A percentile compares a stretch with the other conserved stretches of the same genome.
phyloP scores from a whole-genome alignment of 2,797 vertebrate genomes.

The Echeneis naucrates region DNA sequence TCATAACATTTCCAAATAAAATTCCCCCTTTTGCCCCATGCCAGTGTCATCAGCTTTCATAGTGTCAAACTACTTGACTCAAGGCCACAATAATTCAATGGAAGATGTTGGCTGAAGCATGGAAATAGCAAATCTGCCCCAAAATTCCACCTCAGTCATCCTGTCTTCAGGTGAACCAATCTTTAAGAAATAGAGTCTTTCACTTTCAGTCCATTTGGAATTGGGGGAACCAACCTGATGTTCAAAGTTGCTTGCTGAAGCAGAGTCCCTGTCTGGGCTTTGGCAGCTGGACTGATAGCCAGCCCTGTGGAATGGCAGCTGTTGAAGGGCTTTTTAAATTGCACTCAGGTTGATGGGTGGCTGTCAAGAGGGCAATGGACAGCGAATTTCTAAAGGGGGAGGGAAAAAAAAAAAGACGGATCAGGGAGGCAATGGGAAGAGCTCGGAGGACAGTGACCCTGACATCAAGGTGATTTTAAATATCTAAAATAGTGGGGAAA shows the following conservation, averaged over 20 bases:
- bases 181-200: constrained; percentile 75
- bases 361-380: constrained; percentile 80
- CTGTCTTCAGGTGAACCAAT: constrained; percentile 55
- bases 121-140: constrained; percentile 31
- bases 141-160: constrained; percentile 37
- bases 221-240: constrained; percentile 62
- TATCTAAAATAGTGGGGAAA: not conserved
- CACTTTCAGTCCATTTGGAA: constrained; percentile 77
- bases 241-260: constrained; percentile 71
- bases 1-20: constrained; percentile 36
- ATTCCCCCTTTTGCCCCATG: constrained; percentile 8
- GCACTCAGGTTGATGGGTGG: constrained; percentile 77
- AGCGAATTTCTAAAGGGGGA: constrained; percentile 51
- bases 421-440: constrained; percentile 7
- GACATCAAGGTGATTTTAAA: constrained; percentile 38
- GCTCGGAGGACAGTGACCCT: constrained; percentile 60
- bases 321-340: constrained; percentile 85
- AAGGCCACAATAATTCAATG: constrained; percentile 2
- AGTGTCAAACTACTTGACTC: constrained; percentile 21
- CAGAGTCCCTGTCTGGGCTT: constrained; percentile 75
- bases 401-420: constrained; percentile 11
- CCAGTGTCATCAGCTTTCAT: constrained; percentile 24
- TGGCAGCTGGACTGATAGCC: constrained; percentile 84
- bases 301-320: constrained; percentile 80
- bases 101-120: constrained; percentile 50